These are phyloP conservation scores for Eupithecia exiguata DNA, from an alignment of 2,888 invertebrate species.

Conservation along the genomic window DNA sequence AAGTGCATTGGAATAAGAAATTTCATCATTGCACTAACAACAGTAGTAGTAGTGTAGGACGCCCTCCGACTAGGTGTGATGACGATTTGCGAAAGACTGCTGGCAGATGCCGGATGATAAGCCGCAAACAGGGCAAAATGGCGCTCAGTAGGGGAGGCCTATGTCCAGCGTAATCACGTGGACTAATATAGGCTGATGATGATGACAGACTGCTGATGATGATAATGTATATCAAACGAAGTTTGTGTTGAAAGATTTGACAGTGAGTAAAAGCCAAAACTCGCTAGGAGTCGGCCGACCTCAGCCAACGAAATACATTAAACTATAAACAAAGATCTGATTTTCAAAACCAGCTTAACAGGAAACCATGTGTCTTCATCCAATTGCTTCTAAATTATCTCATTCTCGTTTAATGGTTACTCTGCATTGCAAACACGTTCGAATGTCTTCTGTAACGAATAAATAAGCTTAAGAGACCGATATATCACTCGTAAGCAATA, in stretches of 20 bases:
- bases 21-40: no score
- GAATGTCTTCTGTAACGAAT: slow-evolving; percentile 29
- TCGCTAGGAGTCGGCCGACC: neutral
- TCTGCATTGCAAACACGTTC: slow-evolving; percentile 37
- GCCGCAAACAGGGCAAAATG: neutral
- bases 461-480: slow-evolving; percentile 31
- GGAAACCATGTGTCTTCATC: slow-evolving; percentile 9
- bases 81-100: no score
- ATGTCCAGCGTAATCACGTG: neutral
- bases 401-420: slow-evolving; percentile 25
- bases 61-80: no score
- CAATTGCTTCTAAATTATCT: slow-evolving; percentile 26
- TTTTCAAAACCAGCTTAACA: slow-evolving; percentile 1
- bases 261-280: neutral
- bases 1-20: no score
- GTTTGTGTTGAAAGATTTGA: neutral
- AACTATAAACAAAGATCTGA: neutral
- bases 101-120: no score
- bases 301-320: neutral
- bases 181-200: neutral
- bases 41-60: no score
- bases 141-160: no score
- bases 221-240: neutral
- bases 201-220: no score
- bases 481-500: slow-evolving; percentile 33